phyloP scores from a whole-genome alignment of 2,888 invertebrate genomes.

The Lochmaea crataegi region DNA sequence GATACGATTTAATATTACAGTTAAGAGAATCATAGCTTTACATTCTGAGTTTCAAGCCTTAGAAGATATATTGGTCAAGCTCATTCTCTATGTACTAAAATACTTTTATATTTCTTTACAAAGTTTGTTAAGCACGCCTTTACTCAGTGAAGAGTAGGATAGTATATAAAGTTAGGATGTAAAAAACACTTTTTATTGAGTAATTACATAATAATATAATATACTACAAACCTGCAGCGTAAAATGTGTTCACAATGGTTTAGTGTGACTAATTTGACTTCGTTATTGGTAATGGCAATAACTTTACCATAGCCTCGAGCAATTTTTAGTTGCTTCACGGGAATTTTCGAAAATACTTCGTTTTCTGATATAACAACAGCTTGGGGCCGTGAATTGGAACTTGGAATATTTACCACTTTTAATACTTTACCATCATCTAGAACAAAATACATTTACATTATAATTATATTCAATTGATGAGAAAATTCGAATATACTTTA shows the following conservation, averaged over 20 bases:
- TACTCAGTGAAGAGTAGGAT: neutral
- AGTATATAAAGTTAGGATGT: neutral
- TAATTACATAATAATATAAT: neutral
- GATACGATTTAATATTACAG: too few species aligned
- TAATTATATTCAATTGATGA: too few species aligned
- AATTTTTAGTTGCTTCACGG: constrained; percentile 82
- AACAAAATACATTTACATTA: constrained; percentile 46
- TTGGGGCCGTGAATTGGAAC: constrained; percentile 69
- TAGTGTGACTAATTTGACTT: constrained; percentile 85
- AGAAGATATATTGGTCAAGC: too few species aligned
- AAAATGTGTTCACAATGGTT: constrained; percentile 82
- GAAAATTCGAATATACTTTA: too few species aligned
- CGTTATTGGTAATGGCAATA: constrained; percentile 88
- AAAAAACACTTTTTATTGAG: neutral
- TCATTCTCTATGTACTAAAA: too few species aligned
- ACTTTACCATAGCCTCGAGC: constrained; percentile 82
- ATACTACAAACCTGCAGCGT: constrained; percentile 70
- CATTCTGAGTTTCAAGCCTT: too few species aligned
- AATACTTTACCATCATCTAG: constrained; percentile 91
- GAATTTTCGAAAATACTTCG: constrained; percentile 78
- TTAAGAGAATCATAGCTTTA: too few species aligned
- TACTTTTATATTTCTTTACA: neutral
- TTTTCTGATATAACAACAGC: constrained; percentile 87
- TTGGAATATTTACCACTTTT: constrained; percentile 87
- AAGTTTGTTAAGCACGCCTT: neutral